Conservation (phyloP, 2,797 vertebrate species). For the Lates japonicus region DNA sequence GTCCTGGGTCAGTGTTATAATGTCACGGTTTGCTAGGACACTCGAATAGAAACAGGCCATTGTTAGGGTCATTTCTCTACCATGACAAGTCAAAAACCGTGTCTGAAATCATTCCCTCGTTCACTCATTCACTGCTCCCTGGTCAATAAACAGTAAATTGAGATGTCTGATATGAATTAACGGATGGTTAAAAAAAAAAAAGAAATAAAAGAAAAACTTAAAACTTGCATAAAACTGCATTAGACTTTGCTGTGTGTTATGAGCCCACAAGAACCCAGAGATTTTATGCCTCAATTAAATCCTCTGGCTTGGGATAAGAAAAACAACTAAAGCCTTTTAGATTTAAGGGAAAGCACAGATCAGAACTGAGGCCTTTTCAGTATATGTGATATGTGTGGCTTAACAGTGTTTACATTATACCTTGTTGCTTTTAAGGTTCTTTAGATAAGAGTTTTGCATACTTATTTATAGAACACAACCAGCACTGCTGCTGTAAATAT, state of each 20-base stretch:
- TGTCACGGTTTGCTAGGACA: not conserved
- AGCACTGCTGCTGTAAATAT: too few relatives aligned
- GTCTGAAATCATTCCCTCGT: too few relatives aligned
- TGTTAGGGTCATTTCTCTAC: not conserved
- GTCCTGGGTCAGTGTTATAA: not conserved
- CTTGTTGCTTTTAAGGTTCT: not conserved
- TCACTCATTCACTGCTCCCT: too few relatives aligned
- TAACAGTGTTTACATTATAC: not conserved
- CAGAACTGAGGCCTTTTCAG: not conserved
- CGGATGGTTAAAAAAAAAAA: not conserved
- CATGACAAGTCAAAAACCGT: not conserved
- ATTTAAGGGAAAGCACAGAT: not conserved
- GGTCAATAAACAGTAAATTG: not conserved
- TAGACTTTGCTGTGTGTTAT: not conserved
- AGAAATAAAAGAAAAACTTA: not conserved
- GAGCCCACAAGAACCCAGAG: not conserved
- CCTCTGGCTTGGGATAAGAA: not conserved
- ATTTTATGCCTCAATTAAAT: not conserved
- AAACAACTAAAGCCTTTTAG: conserved; percentile 7
- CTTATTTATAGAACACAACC: not conserved
- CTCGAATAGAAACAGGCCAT: too few relatives aligned
- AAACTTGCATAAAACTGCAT: not conserved
- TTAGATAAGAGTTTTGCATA: not conserved
- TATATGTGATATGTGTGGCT: not conserved
- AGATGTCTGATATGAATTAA: not conserved